Evolutionary conservation across 2,113 vertebrate genomes (phyloP), one percentile per base, ranked within the genome.

Genomic region (Zingel zingel): DNA sequence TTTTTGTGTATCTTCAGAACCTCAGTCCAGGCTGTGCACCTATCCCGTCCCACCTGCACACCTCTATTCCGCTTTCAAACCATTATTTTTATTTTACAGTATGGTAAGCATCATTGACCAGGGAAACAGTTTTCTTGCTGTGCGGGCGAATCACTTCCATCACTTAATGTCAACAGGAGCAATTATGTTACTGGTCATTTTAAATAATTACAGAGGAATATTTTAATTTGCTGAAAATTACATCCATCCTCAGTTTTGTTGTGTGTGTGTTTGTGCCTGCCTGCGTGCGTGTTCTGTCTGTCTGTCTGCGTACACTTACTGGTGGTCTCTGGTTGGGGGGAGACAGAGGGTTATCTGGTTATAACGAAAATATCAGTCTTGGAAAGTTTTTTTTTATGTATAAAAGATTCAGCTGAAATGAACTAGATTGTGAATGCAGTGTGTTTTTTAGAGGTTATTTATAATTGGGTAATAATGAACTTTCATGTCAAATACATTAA

Each of bases 281-380:
- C n/a, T 72, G 54, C 36, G 67, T 2, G 70, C 27, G 48, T 74
- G 33, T 71, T 54, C 10, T 63, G 63, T 64, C 54, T 51, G 71
- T 1, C 61, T 54, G 81, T 82, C 72, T 86, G 36, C 79, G 43
- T 61, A 57, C 81, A 43, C 39, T 10, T 43, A 80, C 83, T 90
- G 90, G 90, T 94, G 94, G 77, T 87, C 74, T 85, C 54, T 77
- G 65, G 69, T 25, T 79, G 76, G 68, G 62, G 59, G 47, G 83
- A 77, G 81, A 51, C 50, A 30, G 27, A 27, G 27, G 27, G 70
- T 67, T 18, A 51, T 27, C 61, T 18, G 19, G 27, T 47, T 71
- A 48, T 21, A 77, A 72, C 59, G 74, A 62, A 77, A 78, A 76
- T 75, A 67, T 78, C 30, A 64, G 57, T 61, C 21, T 36, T 58